Evolutionary conservation across 2,797 vertebrate genomes (phyloP).

Genomic region (Chelon auratus): DNA sequence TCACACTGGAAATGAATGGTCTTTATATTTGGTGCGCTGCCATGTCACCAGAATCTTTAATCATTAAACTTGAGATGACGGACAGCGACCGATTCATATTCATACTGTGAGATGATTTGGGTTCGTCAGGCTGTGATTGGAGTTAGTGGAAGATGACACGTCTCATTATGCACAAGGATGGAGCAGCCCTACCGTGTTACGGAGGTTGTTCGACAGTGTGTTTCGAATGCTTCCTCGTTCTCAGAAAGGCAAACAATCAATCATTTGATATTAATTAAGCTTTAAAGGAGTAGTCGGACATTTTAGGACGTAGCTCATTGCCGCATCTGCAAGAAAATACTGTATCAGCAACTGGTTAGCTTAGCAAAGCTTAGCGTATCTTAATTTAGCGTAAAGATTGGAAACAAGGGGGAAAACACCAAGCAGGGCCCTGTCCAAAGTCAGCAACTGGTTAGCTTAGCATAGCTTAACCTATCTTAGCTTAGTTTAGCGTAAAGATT

Average conservation of each 20-base stretch:
- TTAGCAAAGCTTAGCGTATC: too few species aligned
- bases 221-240: slow-evolving; percentile 20
- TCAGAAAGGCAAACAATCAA: slow-evolving; percentile 7
- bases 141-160: slow-evolving; percentile 52
- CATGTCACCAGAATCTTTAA: slow-evolving; percentile 55
- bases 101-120: slow-evolving; percentile 41
- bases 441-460: too few species aligned
- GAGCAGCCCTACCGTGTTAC: slow-evolving; percentile 16
- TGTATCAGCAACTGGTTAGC: too few species aligned
- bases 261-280: neutral
- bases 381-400: too few species aligned
- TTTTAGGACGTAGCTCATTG: neutral
- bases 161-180: slow-evolving; percentile 53
- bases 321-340: too few species aligned
- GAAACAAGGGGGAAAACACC: too few species aligned
- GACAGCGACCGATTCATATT: slow-evolving; percentile 59
- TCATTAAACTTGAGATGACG: slow-evolving; percentile 54
- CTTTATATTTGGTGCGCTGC: slow-evolving; percentile 46
- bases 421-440: too few species aligned
- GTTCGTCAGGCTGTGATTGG: slow-evolving; percentile 55
- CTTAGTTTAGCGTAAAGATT: too few species aligned
- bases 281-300: neutral
- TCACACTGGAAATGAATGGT: slow-evolving; percentile 46
- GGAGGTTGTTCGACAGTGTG: slow-evolving; percentile 9
- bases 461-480: too few species aligned